Evolutionary conservation across 92 coral and sea anemone genomes (phyloP), one percentile per base, ranked within the genome.

Genomic region (Porites evermanni): DNA sequence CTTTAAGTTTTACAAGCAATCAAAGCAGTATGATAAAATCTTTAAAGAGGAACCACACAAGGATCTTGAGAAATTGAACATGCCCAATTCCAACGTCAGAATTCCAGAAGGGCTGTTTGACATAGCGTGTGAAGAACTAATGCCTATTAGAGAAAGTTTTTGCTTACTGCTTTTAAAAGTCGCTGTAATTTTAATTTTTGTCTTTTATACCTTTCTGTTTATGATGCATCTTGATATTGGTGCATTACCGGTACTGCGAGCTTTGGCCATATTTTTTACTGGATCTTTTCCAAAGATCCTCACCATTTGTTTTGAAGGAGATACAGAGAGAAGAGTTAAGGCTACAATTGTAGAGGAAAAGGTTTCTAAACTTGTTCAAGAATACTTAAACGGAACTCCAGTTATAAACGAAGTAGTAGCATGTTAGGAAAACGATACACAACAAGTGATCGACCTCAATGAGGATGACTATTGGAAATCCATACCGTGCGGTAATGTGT

Each of bases 71-170:
- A 63, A 20, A 53, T 24, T 21, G 10, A 9, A 29, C 21, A 38
- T 58, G 67, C 26, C 74, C 16, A 53, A 9, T 13, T 16, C 67
- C 66, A 24, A 59, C 1, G 72, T 80, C 9, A 60, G 20, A 58
- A 79, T 86, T 79, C 89, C 89, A 10, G 24, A 86, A 58, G 54
- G 20, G 6, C 64, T 86, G 1, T 69, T 81, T 18, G 53, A 70
- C 6, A 50, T 54, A 6, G 86, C 86, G 7, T 80, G 77, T 61
- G 74, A 68, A 13, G 23, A 68, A 21, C 18, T 80, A 9, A 80
- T 80, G 77, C 85, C 86, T 6, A 70, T 24, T 23, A 52, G 67
- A 58, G 76, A 23, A 2, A 24, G 77, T 18, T n/a, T 81, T 32
- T 70, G 86, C 23, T 26, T 21, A 26, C 14, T 70, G 67, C 23